Evolutionary conservation across 2,888 invertebrate genomes (phyloP).

Genomic region (Cephus rjabovi): DNA sequence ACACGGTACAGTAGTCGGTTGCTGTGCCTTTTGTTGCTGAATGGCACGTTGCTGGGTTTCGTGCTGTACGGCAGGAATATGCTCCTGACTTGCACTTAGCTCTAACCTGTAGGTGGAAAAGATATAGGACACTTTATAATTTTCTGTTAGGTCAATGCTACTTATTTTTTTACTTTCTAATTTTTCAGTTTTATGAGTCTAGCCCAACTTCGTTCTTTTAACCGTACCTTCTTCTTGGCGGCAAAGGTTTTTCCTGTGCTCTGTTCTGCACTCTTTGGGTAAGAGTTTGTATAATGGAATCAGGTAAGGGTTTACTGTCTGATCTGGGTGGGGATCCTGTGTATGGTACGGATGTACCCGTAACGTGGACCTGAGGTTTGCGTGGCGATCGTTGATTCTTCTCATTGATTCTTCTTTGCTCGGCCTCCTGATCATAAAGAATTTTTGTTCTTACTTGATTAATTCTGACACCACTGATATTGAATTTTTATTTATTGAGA

Average conservation of each 20-base stretch:
- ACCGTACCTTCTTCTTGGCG: constrained; percentile 63
- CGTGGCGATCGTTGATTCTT: constrained; percentile 69
- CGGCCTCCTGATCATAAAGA: constrained; percentile 78
- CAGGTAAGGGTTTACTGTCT: constrained; percentile 75
- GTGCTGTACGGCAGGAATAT: constrained; percentile 46
- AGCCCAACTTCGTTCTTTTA: neutral
- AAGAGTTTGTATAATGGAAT: constrained; percentile 77
- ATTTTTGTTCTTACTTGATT: neutral
- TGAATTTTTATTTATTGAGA: constrained; percentile 7
- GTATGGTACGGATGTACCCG: constrained; percentile 60
- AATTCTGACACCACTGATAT: constrained; percentile 11
- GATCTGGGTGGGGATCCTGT: constrained; percentile 61
- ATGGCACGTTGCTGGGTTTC: constrained; percentile 46
- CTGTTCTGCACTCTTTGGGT: constrained; percentile 78
- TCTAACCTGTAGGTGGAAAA: constrained; percentile 45
- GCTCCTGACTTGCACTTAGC: constrained; percentile 61
- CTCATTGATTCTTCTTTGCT: constrained; percentile 82
- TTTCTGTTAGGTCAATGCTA: neutral
- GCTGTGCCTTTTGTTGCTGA: constrained; percentile 41
- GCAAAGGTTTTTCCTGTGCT: constrained; percentile 60
- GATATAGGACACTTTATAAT: neutral
- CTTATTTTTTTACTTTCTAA: neutral
- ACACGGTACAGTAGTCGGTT: constrained; percentile 19
- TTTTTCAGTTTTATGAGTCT: constrained; percentile 1
- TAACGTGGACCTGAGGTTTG: constrained; percentile 65